Base-by-base conservation (phyloP, 1,140 invertebrate genomes). In the Himalopsyche phryganea region DNA sequence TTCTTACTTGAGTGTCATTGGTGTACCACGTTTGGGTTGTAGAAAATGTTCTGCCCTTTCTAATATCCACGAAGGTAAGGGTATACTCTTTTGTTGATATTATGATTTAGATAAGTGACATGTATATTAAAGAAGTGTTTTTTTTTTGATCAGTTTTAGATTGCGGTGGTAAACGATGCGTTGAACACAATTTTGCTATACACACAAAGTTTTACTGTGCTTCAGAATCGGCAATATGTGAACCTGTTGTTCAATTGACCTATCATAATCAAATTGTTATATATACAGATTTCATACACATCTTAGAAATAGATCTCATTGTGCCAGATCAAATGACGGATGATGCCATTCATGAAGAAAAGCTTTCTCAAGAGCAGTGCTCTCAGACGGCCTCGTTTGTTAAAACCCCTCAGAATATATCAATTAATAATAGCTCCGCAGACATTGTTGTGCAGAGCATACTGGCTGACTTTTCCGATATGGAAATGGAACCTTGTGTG, bases 231-330 rank as follows among this genome's bases (percentile, higher is more conserved):
- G 76, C 71, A 23, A 73, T 77, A 59, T 77, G 73, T 32, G 76
- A 78, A 52, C 76, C 76, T 0, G 76, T 78, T 0, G 75, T 78
- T 1, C 76, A 78, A 40, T 61, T 78, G 54, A 75, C 75, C 0
- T 77, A 78, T 64, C 72, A 73, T 19, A 78, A 78, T 63, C 76
- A 78, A 66, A 78, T 78, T 44, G 74, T 78, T 45, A 78, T 78
- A 23, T 78, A 77, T 60, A 77, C 75, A 19, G 76, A 78, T 55
- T 78, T 75, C 60, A 78, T 78, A 55, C 76, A 78, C 58, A 76
- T 78, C 67, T 63, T 78, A 36, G 76, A 78, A 61, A 74, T 78
- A 67, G 76, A 77, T 54, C 75, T 77, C 20, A 74, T 76, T 0
- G 71, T 73, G 57, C 69, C 74, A 0, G 73, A 76, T 42, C 67